Conservation (phyloP, 2,113 vertebrate species). For the Synodontis membranacea region DNA sequence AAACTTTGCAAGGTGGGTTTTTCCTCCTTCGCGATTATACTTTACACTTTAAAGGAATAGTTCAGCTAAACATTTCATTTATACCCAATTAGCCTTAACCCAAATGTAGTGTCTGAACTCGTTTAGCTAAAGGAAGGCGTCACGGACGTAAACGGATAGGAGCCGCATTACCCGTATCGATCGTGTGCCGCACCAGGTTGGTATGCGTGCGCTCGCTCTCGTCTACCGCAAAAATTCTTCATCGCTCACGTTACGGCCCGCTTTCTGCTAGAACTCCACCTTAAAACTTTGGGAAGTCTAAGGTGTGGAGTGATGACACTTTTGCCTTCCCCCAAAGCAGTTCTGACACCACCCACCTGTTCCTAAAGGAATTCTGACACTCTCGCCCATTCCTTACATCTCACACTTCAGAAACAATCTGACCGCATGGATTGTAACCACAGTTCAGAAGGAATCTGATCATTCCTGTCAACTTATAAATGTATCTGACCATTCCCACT, state of each 20-base stretch:
- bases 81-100: background rate
- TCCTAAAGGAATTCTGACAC: background rate
- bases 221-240: too few species aligned
- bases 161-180: too few species aligned
- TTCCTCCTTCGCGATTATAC: background rate
- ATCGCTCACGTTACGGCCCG: too few species aligned
- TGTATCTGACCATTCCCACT: background rate
- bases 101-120: background rate
- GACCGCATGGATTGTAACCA: background rate
- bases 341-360: background rate
- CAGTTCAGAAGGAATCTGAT: background rate
- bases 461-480: too few species aligned
- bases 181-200: too few species aligned
- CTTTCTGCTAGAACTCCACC: too few species aligned
- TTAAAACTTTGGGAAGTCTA: background rate
- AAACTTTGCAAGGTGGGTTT: background rate
- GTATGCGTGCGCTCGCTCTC: too few species aligned
- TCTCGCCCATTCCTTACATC: background rate
- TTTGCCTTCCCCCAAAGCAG: background rate
- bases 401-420: too few species aligned
- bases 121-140: too few species aligned
- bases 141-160: too few species aligned
- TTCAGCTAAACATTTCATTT: background rate
- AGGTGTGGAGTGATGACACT: background rate
- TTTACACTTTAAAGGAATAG: background rate